Evolutionary conservation across 2,797 vertebrate genomes (phyloP).

Genomic region (Tokudaia muenninki): DNA sequence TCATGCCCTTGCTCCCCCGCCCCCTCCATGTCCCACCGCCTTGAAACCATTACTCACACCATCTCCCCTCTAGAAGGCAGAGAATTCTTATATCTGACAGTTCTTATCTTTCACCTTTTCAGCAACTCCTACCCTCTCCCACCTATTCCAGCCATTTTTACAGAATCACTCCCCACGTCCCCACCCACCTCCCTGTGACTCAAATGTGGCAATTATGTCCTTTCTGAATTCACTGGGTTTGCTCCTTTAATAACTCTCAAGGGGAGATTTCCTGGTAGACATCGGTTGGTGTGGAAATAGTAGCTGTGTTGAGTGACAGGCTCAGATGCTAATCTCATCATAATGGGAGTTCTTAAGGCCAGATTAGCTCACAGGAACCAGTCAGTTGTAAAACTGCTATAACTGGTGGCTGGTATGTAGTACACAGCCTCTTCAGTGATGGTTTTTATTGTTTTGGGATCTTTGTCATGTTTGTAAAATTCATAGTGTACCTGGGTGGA

Average conservation of each 20-base stretch:
- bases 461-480: constrained; percentile 42
- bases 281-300: constrained; percentile 63
- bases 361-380: constrained; percentile 44
- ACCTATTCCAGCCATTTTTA: neutral
- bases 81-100: neutral
- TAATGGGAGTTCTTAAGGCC: constrained; percentile 26
- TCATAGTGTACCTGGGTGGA: neutral
- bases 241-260: constrained; percentile 66
- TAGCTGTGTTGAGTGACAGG: constrained; percentile 52
- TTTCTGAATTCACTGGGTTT: constrained; percentile 37
- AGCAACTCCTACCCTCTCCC: neutral
- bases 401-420: neutral
- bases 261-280: constrained; percentile 52
- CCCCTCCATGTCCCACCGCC: neutral
- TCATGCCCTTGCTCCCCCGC: neutral
- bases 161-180: neutral
- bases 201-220: neutral
- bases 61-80: neutral
- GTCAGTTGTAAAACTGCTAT: neutral
- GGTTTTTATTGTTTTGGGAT: constrained; percentile 25
- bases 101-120: neutral
- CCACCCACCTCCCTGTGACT: neutral
- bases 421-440: neutral
- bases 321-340: constrained; percentile 72
- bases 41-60: neutral